These are phyloP conservation scores for Aldrovandia affinis DNA, from an alignment of 2,797 vertebrate genomes.

Conservation along the genomic window DNA sequence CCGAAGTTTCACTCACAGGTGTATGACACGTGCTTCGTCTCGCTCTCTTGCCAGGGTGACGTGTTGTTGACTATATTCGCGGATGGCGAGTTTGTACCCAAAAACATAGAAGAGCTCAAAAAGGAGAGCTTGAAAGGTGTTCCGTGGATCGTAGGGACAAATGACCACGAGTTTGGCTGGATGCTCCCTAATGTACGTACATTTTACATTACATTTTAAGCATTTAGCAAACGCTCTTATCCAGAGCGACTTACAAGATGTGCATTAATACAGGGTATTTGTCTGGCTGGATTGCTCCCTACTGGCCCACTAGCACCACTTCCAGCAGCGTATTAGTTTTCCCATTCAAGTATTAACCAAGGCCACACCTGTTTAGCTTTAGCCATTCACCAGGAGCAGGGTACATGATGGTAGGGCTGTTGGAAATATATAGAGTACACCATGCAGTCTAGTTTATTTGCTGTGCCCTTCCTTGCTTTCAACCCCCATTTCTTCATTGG, in stretches of 20 bases:
- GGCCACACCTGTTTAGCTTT: too few species aligned
- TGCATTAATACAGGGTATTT: too few species aligned
- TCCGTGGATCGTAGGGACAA: slow-evolving; percentile 60
- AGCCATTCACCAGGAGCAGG: too few species aligned
- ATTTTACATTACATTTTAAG: background rate
- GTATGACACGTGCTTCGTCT: background rate
- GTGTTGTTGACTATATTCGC: slow-evolving; percentile 35
- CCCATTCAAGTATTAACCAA: too few species aligned
- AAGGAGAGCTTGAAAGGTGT: slow-evolving; percentile 57
- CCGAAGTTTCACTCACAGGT: background rate
- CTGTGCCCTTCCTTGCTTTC: background rate
- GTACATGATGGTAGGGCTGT: too few species aligned
- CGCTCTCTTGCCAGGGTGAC: slow-evolving; percentile 42
- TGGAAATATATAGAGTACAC: background rate
- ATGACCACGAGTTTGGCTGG: slow-evolving; percentile 65
- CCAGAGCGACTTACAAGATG: too few species aligned
- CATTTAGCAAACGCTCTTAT: too few species aligned
- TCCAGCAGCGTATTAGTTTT: too few species aligned
- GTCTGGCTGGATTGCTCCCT: too few species aligned
- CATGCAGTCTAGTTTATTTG: background rate
- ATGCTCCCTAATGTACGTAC: slow-evolving; percentile 58
- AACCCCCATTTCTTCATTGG: background rate
- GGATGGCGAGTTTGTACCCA: slow-evolving; percentile 65
- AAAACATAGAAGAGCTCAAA: slow-evolving; percentile 51
- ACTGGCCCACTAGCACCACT: too few species aligned